These are phyloP conservation scores for Acipenser oxyrinchus DNA, from an alignment of 2,797 vertebrate genomes.

Conservation along the genomic window DNA sequence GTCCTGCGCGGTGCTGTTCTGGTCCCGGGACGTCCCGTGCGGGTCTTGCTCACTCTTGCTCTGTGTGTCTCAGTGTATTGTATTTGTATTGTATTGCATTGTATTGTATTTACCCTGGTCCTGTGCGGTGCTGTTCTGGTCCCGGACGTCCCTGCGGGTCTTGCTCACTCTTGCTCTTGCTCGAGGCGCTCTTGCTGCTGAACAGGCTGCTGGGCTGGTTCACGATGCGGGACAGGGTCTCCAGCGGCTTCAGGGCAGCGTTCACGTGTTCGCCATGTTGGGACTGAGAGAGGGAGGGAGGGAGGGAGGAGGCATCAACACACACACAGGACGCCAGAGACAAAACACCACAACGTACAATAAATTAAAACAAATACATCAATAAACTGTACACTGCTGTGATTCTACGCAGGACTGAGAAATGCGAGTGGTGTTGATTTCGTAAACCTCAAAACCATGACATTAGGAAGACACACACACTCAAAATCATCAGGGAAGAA, in stretches of 20 bases:
- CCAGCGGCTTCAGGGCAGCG: slow-evolving; percentile 86
- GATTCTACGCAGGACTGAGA: too few relatives aligned
- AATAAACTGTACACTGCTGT: too few relatives aligned
- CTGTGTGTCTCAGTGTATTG: neutral
- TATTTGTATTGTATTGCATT: too few relatives aligned
- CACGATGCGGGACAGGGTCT: slow-evolving; percentile 89
- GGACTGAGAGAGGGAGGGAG: slow-evolving; percentile 54
- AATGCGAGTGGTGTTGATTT: too few relatives aligned
- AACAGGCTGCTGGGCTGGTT: slow-evolving; percentile 94
- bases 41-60: too few relatives aligned
- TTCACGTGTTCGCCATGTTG: slow-evolving; percentile 96
- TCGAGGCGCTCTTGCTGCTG: slow-evolving; percentile 82
- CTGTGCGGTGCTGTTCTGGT: slow-evolving; percentile 73
- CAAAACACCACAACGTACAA: too few relatives aligned
- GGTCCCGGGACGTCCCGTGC: slow-evolving; percentile 67
- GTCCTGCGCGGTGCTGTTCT: slow-evolving; percentile 68
- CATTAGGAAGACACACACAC: too few relatives aligned
- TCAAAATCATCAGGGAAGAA: too few relatives aligned
- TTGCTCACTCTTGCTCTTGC: slow-evolving; percentile 83
- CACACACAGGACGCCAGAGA: too few relatives aligned
- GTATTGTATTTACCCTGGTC: neutral
- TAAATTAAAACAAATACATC: too few relatives aligned
- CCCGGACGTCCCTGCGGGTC: slow-evolving; percentile 68
- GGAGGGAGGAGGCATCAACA: too few relatives aligned
- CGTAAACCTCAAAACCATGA: too few relatives aligned